Percentiles rank a stretch among this genome's conserved stretches.
Conservation (phyloP, 1,140 invertebrate species). For the Diorhabda sublineata region DNA sequence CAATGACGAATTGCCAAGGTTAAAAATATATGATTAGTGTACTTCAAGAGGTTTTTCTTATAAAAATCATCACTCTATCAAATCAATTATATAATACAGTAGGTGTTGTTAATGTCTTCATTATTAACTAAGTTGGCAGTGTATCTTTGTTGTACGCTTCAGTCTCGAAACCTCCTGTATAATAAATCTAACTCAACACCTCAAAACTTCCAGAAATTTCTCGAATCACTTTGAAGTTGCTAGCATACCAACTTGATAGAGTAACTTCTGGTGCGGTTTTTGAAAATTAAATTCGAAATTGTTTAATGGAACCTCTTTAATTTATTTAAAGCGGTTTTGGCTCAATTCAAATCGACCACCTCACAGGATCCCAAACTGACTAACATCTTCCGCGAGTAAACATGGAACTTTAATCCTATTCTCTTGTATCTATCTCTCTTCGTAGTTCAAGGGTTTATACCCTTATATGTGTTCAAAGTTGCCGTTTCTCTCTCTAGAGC, state of each 20-base stretch:
- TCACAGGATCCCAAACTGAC: slow-evolving; percentile 14
- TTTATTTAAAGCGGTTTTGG: slow-evolving; percentile 15
- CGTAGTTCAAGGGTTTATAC: background rate
- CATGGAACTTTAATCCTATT: slow-evolving; percentile 11
- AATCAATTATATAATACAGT: too few species aligned
- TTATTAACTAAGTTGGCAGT: too few species aligned
- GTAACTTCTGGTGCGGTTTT: slow-evolving; percentile 9
- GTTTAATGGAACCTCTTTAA: slow-evolving; percentile 14
- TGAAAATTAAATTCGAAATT: slow-evolving; percentile 17
- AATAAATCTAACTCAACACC: background rate
- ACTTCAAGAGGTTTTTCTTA: too few species aligned
- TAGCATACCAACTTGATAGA: background rate
- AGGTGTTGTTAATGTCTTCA: too few species aligned
- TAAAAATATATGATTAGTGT: too few species aligned
- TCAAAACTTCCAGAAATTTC: slow-evolving; percentile 5
- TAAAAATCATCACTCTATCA: too few species aligned
- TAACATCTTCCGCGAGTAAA: slow-evolving; percentile 16
- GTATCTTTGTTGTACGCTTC: too few species aligned
- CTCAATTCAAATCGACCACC: slow-evolving; percentile 16
- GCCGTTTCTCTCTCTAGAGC: background rate
- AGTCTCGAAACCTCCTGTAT: too few species aligned
- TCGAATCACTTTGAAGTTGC: slow-evolving; percentile 14
- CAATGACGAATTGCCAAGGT: too few species aligned
- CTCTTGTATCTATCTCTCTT: background rate
- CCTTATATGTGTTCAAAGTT: background rate